Conservation (phyloP, 1,140 invertebrate genomes). For the Pachyrhynchus sulphureomaculatus region DNA sequence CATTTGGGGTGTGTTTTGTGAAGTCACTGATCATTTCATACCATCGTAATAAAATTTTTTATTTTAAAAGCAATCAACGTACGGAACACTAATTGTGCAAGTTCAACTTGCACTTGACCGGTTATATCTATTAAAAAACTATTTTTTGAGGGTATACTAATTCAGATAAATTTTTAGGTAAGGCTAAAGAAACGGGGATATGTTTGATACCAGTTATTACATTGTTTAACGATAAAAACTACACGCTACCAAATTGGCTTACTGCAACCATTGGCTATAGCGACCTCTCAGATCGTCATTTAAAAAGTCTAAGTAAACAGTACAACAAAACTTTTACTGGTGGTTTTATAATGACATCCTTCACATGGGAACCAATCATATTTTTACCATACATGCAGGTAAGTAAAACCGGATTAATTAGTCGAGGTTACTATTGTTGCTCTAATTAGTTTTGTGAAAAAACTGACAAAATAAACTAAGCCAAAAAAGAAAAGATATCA, state of each 20-base stretch:
- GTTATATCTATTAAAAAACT: no score
- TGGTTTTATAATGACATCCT: constrained; percentile 64
- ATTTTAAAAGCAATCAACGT: no score
- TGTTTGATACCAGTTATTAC: constrained; percentile 60
- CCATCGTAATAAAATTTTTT: no score
- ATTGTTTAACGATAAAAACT: constrained; percentile 54
- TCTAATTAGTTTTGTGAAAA: no score
- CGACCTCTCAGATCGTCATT: constrained; percentile 52
- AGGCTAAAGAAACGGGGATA: constrained; percentile 58
- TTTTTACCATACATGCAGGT: constrained; percentile 60
- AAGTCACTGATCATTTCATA: no score
- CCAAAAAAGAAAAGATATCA: no score
- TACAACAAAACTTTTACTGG: constrained; percentile 57
- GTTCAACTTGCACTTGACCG: no score
- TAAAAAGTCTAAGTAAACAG: constrained; percentile 55
- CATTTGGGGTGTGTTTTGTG: no score
- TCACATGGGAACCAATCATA: constrained; percentile 60
- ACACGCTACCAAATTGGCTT: constrained; percentile 54
- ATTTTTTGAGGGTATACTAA: neutral
- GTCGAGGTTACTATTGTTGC: no score
- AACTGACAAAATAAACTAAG: no score
- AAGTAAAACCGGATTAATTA: no score
- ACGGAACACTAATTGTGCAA: no score
- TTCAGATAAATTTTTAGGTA: constrained; percentile 15
- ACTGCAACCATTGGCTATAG: constrained; percentile 60